Evolutionary conservation across 2,797 vertebrate genomes (phyloP).

Genomic region (Rhabdophis nuchalis): DNA sequence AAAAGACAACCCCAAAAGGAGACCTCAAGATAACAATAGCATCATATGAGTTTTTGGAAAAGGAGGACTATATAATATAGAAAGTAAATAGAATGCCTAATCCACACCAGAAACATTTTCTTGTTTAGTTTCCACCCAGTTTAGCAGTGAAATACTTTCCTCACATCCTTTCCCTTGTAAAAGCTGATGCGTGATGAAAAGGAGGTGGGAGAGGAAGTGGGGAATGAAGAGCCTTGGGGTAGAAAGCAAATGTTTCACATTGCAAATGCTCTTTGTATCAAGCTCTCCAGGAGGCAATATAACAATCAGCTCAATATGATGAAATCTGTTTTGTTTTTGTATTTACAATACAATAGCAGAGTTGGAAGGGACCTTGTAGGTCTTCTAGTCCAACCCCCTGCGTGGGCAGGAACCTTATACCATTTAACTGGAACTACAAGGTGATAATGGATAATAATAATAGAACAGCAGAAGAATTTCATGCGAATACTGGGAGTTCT

Average conservation of each 20-base stretch:
- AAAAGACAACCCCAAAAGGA: background rate
- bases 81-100: background rate
- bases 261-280: background rate
- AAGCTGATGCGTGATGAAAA: background rate
- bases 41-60: background rate
- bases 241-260: background rate
- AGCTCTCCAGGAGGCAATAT: conserved; percentile 8
- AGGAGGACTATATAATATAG: background rate
- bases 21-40: background rate
- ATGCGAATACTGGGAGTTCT: accelerated
- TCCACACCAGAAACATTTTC: background rate
- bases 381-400: no score
- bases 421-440: conserved; percentile 31
- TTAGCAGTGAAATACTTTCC: background rate
- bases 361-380: no score
- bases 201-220: background rate
- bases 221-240: background rate
- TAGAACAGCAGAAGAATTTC: conserved; percentile 12
- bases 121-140: background rate
- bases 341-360: no score
- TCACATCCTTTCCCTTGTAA: background rate
- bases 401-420: no score
- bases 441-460: conserved; percentile 17
- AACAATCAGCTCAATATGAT: conserved; percentile 5
- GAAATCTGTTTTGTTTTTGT: background rate